Base-by-base conservation (phyloP, 1,140 invertebrate species). In the Drosophila nigromelanica region DNA sequence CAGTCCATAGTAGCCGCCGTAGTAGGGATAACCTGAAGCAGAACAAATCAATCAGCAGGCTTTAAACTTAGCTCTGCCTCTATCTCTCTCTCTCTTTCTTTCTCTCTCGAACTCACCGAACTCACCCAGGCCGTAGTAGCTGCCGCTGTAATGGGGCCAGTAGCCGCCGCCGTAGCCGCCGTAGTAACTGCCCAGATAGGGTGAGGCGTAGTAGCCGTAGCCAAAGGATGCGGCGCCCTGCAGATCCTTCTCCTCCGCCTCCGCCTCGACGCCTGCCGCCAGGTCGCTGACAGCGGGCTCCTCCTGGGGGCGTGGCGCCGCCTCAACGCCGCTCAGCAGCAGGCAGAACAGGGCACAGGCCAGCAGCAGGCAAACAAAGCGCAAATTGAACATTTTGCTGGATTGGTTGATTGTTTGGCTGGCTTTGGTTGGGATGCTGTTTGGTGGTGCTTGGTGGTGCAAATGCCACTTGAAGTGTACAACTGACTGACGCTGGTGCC, bases 1-100 rank as follows among this genome's bases (percentile, higher is more conserved):
- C 18, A 68, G 55, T 50, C 87, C 89, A n/a, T 91, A 91, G 63
- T 91, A 90, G 71, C 89, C 89, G 21, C 80, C 80, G n/a, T 91
- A 91, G 67, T 91, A 91, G 18, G 89, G 89, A 79, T 91, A 91
- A 43, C 89, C 89, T 91, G 27, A 21, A 12, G 27, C 8, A 62
- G 5, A 61, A 33, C 11, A 59, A 0, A 45, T 4, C 18, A 40
- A 45, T 33, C 6, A 50, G 1, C 60, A 37, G 0, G 39, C n/a
- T 39, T 18, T 43, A 50, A 12, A 5, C 1, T 5, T 6, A 5
- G 12, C 12, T n/a, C 33, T 27, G 8, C 7, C 18, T 1, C 14
- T n/a, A n/a, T n/a, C n/a, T n/a, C n/a, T n/a, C n/a, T 18, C 2
- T 18, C 18, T 18, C 1, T 18, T 11, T 4, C 39, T 18, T 18